Evolutionary conservation across 2,113 vertebrate genomes (phyloP), one percentile per base, ranked within the genome.

Genomic region (Trematocara marginatum): DNA sequence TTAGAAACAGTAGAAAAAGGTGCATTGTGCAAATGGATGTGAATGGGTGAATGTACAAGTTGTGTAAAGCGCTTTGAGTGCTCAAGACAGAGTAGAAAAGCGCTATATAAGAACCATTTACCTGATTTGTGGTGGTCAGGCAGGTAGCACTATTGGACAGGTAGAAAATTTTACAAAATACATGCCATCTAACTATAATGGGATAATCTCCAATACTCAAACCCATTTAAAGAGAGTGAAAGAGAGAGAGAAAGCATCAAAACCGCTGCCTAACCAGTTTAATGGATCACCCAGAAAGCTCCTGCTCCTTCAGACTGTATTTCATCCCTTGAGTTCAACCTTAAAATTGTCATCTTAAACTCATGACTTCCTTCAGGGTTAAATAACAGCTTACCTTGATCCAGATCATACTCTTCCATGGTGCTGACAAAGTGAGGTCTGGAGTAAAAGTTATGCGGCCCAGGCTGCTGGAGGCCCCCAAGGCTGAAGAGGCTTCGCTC

Each of bases 381-480:
- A 38, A 9, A 23, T 74, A 10, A 6, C 5, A 15, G 7, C 97
- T 96, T 92, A 99, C 99, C 98, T 92, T 98, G 98, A 0, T 97
- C 96, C 1, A 97, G 91, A 93, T 99, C 96, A 8, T 99, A 99
- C 94, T 99, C 97, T 94, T 99, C 99, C 94, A 98, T 96, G 4
- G 99, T 99, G 96, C 97, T 99, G 94, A 99, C 98, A 3, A 99
- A 99, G 95, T 99, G 98, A 56, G 99, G 99, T 66, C 99, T 97
- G 74, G 98, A 99, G 90, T 99, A 99, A 96, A 99, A 99, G 96
- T 99, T 99, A 90, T 99, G 99, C 0, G 98, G 99, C 6, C 99
- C 98, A 0, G 99, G 99, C 88, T 99, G 99, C 95, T 99, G 98
- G 61, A 99, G 95, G 3, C 99, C 99, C 2, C 99, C 99, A 66